Conservation (phyloP, 2,888 invertebrate genomes). For the Drosophila borborema region DNA sequence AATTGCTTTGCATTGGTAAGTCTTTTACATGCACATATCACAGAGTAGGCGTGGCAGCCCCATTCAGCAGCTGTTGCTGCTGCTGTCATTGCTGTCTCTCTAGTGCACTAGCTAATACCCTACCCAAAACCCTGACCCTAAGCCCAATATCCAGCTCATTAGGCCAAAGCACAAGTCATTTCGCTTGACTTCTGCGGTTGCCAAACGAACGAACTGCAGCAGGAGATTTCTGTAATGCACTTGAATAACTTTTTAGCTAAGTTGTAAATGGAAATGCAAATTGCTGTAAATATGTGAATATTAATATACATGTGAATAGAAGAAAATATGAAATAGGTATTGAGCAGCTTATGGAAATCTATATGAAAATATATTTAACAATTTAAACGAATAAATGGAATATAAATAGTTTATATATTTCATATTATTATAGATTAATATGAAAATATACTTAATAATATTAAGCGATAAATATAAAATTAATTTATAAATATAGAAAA, state of each 20-base stretch:
- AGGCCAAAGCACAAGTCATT: conserved; percentile 49
- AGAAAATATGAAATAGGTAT: neutral
- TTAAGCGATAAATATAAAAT: too few relatives aligned
- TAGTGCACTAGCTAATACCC: conserved; percentile 34
- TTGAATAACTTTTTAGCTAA: neutral
- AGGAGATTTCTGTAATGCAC: neutral
- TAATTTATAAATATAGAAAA: too few relatives aligned
- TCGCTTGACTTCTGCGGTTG: conserved; percentile 50
- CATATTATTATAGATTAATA: too few relatives aligned
- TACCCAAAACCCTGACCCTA: neutral
- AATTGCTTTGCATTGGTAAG: conserved; percentile 77
- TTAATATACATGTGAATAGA: neutral
- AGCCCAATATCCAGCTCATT: conserved; percentile 35
- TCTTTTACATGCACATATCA: conserved; percentile 21
- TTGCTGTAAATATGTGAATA: neutral
- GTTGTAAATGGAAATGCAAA: neutral
- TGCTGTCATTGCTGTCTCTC: neutral
- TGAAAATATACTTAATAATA: too few relatives aligned
- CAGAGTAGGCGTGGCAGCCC: conserved; percentile 1
- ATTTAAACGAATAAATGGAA: neutral
- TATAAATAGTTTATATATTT: too few relatives aligned
- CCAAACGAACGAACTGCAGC: neutral
- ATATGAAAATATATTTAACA: neutral
- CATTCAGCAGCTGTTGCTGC: conserved; percentile 42
- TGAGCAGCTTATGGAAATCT: neutral